Conservation (phyloP, 2,113 vertebrate species). For the Prochilodus magdalenae region DNA sequence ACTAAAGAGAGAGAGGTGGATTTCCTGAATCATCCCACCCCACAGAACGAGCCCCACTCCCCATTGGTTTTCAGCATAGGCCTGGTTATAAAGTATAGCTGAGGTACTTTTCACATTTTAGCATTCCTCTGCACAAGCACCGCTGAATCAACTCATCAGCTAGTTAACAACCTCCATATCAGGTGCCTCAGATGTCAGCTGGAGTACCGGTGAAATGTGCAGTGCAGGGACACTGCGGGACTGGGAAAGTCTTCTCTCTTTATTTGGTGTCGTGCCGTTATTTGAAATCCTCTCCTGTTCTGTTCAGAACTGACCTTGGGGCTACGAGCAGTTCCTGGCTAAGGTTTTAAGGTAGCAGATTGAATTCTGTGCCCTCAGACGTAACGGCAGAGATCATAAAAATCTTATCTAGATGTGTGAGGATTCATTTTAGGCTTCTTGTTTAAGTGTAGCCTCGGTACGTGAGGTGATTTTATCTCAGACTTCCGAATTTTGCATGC, state of each 20-base stretch:
- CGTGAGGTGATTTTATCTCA: not conserved
- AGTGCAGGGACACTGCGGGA: not conserved
- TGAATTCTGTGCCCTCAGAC: not conserved
- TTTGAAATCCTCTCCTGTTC: not conserved
- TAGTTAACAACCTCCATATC: not conserved
- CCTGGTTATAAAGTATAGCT: not conserved
- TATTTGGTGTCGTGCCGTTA: not conserved
- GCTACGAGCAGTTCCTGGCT: not conserved
- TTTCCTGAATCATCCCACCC: no score
- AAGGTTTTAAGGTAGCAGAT: not conserved
- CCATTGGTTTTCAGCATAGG: no score
- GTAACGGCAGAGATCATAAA: not conserved
- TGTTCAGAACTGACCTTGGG: not conserved
- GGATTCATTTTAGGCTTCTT: not conserved
- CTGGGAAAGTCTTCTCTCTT: not conserved
- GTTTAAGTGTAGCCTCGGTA: not conserved
- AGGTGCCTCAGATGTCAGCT: not conserved
- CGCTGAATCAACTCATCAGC: not conserved
- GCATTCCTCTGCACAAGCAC: not conserved
- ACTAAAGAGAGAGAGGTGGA: no score
- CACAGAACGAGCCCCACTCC: no score
- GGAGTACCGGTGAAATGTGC: not conserved
- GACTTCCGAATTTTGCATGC: not conserved
- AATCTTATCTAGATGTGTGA: not conserved
- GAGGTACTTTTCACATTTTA: not conserved